Evolutionary conservation across 92 coral and sea anemone species (phyloP).

Genomic region (Parazoanthus atlanticus): DNA sequence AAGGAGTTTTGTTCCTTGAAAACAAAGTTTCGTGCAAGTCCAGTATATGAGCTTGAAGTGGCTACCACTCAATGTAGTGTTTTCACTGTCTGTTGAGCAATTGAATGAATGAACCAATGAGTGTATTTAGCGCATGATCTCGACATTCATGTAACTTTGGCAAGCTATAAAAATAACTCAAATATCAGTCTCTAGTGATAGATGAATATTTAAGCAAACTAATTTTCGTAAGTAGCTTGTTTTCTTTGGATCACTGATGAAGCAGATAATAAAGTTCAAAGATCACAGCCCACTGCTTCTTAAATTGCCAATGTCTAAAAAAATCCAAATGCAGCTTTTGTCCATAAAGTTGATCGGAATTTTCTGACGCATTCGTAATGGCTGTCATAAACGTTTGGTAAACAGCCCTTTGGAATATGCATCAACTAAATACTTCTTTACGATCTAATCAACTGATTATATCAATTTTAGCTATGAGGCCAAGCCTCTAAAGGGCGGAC

Average conservation of each 20-base stretch:
- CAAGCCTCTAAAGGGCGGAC: not conserved
- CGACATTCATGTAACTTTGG: not conserved
- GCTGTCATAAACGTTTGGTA: not conserved
- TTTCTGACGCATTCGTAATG: not conserved
- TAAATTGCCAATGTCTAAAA: not conserved
- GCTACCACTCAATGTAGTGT: not conserved
- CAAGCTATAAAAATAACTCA: not conserved
- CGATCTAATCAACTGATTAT: not conserved
- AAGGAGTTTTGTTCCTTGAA: not conserved
- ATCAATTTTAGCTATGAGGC: not conserved
- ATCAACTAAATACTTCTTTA: not conserved
- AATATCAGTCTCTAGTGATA: not conserved
- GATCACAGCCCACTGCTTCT: not conserved
- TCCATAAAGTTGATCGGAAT: not conserved
- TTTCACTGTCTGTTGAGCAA: constrained; percentile 24
- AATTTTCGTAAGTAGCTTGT: not conserved
- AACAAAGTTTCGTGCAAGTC: constrained; percentile 19
- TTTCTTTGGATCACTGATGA: not conserved
- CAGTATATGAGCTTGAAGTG: not conserved
- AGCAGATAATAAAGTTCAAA: not conserved
- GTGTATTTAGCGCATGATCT: not conserved
- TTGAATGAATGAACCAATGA: constrained; percentile 6
- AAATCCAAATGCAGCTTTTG: not conserved
- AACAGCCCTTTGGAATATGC: not conserved
- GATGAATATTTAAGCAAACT: not conserved